phyloP scores from a whole-genome alignment of 2,797 vertebrate genomes.

The Pipistrellus pipistrellus region DNA sequence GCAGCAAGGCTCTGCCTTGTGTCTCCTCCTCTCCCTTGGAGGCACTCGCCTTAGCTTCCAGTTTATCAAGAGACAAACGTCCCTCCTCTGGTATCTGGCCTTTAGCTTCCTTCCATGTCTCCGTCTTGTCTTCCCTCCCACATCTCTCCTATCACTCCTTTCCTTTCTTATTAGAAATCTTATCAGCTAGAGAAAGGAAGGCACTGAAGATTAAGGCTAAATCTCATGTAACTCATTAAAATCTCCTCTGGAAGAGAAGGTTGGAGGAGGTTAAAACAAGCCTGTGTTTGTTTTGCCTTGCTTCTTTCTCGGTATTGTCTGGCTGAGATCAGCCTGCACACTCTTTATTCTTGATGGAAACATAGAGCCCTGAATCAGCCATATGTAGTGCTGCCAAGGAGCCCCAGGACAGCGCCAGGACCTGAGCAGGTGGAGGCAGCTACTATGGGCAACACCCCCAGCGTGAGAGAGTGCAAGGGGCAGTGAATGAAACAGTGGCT shows the following conservation, averaged over 20 bases:
- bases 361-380: too few species aligned
- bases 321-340: not conserved
- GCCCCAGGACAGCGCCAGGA: not conserved
- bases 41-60: not conserved
- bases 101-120: not conserved
- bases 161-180: not conserved
- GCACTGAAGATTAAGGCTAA: not conserved
- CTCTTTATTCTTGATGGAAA: not conserved
- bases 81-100: not conserved
- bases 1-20: rapidly evolving
- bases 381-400: not conserved
- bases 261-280: not conserved
- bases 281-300: not conserved
- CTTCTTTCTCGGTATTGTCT: not conserved
- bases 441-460: not conserved
- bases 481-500: not conserved
- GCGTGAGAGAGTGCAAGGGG: too few species aligned
- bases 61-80: not conserved
- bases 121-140: not conserved
- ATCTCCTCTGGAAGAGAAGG: not conserved
- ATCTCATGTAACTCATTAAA: not conserved
- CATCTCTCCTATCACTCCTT: not conserved
- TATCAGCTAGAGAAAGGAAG: not conserved
- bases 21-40: not conserved
- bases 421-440: not conserved